Base-by-base conservation (phyloP, 2,797 vertebrate species). In the Dermochelys coriacea region DNA sequence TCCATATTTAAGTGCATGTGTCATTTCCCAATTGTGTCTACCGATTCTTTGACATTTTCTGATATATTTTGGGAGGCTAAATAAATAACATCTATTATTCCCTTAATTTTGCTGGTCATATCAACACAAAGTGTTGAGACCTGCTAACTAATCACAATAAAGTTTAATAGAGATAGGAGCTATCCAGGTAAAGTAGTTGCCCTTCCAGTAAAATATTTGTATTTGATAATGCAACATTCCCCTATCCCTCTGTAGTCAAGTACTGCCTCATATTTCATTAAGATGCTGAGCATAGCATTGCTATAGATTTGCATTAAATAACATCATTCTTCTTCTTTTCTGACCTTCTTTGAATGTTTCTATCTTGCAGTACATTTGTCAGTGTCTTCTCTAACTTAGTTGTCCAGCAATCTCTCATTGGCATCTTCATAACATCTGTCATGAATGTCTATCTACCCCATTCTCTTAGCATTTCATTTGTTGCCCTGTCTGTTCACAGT, bases 401-500 rank as follows among this genome's bases (percentile, higher is more conserved):
- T 97, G 93, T 91, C 94, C 97, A 95, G 94, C 96, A 97, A 95
- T 95, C 89, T 97, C 93, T 96, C 45, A 1, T 88, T 95, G 95
- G 93, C 93, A 94, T 92, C 94, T 93, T 95, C 93, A 89, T 94
- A 97, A 97, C 97, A 97, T 98, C 97, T 97, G 96, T 98, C 97
- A 98, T 88, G 95, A 96, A 90, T 94, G 91, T 90, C 96, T 97
- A 94, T 94, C 91, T 96, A 95, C 92, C 90, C 94, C 84, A 86
- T 94, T 96, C 85, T 96, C 84, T 78, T 92, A 94, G 95, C 93
- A 93, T 95, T 97, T 97, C 93, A 97, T 97, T 98, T 98, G 97
- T 97, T 97, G 91, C 90, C 94, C 95, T 97, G 96, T 97, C 97
- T 96, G 91, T 96, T 96, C 93, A 86, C 85, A 80, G 80, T 98